Evolutionary conservation across 2,113 vertebrate genomes (phyloP), one percentile per base, ranked within the genome.

Genomic region (Tachysurus vachellii): DNA sequence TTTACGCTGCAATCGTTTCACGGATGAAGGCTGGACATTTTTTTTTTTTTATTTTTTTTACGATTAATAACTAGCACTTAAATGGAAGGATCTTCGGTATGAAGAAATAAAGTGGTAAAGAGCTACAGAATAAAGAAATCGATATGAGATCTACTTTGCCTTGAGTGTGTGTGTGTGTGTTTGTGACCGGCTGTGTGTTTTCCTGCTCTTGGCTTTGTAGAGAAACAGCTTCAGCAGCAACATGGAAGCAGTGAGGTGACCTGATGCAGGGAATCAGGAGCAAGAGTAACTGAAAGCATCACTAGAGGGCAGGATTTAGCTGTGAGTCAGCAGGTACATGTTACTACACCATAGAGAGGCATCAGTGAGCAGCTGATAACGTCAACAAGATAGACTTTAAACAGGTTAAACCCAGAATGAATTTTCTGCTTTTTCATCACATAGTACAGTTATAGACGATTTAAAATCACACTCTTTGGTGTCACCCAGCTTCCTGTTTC

Each of bases 51-150:
- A 4, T 3, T 50, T 50, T 19, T 13, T 71, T 11, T 54, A 11
- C 71, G 44, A 76, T 53, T 21, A 13, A 13, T 71, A 19, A 79
- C 12, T 53, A 21, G 62, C 36, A 61, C 68, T 73, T 59, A 61
- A 53, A 85, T 50, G 9, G 23, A 21, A 80, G 57, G 56, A 71
- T 50, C 47, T 83, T 82, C 64, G 12, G 42, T 17, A 57, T n/a
- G 13, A 59, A 59, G 31, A 47, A 82, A 56, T 56, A 54, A 57
- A 81, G n/a, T 85, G 73, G 57, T 31, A 50, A 79, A 28, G 44
- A 64, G 79, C 61, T 86, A 76, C 80, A 71, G 62, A 86, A 86
- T 81, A 28, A 56, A 80, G 56, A 62, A 79, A 80, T 23, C 79
- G 68, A 81, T 73, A 44, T 86, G n/a, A 84, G n/a, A n/a, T 81